Percentiles rank a stretch among this genome's conserved stretches.
Evolutionary conservation across 2,113 vertebrate genomes (phyloP).

Genomic region (Lampris megalopsis): DNA sequence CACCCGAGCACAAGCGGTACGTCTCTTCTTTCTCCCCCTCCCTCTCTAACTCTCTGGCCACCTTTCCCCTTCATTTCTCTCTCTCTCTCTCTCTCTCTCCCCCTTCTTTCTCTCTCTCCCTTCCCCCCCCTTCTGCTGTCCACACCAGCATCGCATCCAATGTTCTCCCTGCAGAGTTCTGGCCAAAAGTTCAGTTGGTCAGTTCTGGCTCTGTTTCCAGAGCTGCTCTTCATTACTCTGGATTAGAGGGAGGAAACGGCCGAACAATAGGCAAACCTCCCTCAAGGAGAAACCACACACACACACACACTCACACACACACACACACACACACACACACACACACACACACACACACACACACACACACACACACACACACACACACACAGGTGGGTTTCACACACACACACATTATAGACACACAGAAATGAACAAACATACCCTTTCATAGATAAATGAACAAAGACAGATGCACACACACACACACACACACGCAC

Average conservation of each 20-base stretch:
- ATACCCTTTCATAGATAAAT: not conserved
- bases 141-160: too few relatives aligned
- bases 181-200: conserved; percentile 49
- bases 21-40: not conserved
- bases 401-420: not conserved
- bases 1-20: conserved; percentile 45
- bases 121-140: conserved; percentile 1
- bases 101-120: not conserved
- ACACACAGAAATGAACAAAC: not conserved
- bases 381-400: not conserved
- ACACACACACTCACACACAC: conserved; percentile 8
- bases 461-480: not conserved
- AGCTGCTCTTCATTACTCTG: conserved; percentile 45
- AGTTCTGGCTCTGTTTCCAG: conserved; percentile 48
- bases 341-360: conserved; percentile 8
- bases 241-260: conserved; percentile 38
- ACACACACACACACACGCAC: not conserved
- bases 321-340: conserved; percentile 8
- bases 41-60: not conserved
- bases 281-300: conserved; percentile 3
- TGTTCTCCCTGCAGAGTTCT: conserved; percentile 57
- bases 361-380: not conserved
- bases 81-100: not conserved
- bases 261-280: conserved; percentile 20
- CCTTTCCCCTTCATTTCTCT: not conserved